Percentiles rank a stretch among this genome's conserved stretches.
Evolutionary conservation across 92 coral and sea anemone genomes (phyloP).

Genomic region (Heliopora coerulea): DNA sequence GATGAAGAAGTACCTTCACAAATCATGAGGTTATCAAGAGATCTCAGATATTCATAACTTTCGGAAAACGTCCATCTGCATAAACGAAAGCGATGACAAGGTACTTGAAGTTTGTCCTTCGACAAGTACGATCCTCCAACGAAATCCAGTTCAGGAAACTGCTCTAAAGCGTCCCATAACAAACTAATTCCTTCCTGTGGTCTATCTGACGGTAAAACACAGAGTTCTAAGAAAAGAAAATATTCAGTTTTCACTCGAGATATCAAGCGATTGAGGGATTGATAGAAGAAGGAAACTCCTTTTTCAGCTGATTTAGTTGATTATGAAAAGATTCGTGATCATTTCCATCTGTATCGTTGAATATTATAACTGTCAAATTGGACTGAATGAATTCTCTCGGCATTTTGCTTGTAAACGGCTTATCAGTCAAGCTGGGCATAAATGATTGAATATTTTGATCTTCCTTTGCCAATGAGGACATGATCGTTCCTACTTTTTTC

Average conservation of each 20-base stretch:
- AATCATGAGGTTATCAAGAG: conserved; percentile 60
- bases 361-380: background rate
- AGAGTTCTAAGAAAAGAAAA: conserved; percentile 51
- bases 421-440: background rate
- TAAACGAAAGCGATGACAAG: conserved; percentile 52
- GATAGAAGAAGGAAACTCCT: background rate
- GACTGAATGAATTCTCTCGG: background rate
- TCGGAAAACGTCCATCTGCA: conserved; percentile 65
- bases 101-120: conserved; percentile 44
- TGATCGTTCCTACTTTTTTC: background rate
- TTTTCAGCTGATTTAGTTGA: background rate
- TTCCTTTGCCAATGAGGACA: background rate
- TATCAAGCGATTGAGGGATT: conserved; percentile 31
- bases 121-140: conserved; percentile 61
- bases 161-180: conserved; percentile 53
- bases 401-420: background rate
- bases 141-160: conserved; percentile 57
- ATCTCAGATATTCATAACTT: conserved; percentile 57
- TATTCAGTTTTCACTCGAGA: conserved; percentile 45
- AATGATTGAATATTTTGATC: background rate
- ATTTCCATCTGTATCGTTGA: background rate
- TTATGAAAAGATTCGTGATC: background rate
- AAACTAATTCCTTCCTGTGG: conserved; percentile 41
- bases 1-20: conserved; percentile 64
- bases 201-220: conserved; percentile 29